Base-by-base conservation (phyloP, 2,888 invertebrate species). In the Drosophila robusta region DNA sequence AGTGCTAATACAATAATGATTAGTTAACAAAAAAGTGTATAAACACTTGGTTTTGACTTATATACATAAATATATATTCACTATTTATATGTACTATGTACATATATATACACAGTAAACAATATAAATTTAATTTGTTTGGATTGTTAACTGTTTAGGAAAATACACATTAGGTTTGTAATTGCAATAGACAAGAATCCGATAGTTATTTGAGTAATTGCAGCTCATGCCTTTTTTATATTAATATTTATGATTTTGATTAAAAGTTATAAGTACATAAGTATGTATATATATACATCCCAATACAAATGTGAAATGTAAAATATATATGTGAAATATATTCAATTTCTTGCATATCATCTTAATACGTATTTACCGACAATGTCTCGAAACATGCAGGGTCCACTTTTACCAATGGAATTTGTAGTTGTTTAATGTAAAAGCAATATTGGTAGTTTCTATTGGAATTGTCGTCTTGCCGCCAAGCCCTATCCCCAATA, bases 211-310 rank as follows among this genome's bases (percentile, higher is more conserved):
- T 32, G 9, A 8, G 56, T 57, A 66, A 29, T 39, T 38, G 32
- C n/a, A n/a, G n/a, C n/a, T n/a, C n/a, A n/a, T n/a, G n/a, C 46
- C 9, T 55, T 54, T 29, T 29, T 51, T 42, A 71, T 70, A 63
- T 39, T 46, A 11, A 24, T 29, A n/a, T 56, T 45, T 44, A 42
- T 29, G 29, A 29, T 29, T 29, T 29, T 29, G 29, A 9, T 9
- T 9, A 52, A 60, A 34, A 51, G 44, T 24, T n/a, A 50, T 50
- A 14, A 14, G 26, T 34, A 44, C 26, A 36, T 36, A 36, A 8
- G 36, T 36, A 2, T 29, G n/a, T 26, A 16, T 36, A 2, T 29
- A 12, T 26, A 16, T 29, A 22, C 11, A 11, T 39, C 38, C 16
- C 24, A 11, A 11, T 62, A 18, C 29, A 11, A 16, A 46, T 24